Evolutionary conservation across 2,888 invertebrate species (phyloP), one percentile per base, ranked within the genome.

Genomic region (Tinea pellionella): DNA sequence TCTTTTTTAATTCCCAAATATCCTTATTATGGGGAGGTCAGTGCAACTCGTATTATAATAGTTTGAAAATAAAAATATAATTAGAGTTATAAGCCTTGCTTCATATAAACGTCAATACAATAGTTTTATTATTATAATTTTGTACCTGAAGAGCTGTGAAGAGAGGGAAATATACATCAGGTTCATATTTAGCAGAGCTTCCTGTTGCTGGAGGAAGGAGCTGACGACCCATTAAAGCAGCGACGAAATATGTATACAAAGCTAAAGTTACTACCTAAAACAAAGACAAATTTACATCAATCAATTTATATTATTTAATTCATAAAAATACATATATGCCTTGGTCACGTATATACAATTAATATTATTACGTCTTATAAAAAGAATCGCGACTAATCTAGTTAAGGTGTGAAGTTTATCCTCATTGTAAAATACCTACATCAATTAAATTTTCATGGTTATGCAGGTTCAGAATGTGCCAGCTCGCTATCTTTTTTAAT

Each of bases 241-340:
- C 94, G 63, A 96, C 91, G 78, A 97, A 97, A 79, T 96, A 97
- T 8, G 94, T 93, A 77, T 97, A 96, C 61, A 96, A 89, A 11
- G 97, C 95, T 65, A 97, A 81, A 0, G 97, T 97, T 30, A 97
- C 97, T 64, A 97, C 97, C 96, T 97, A 88, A 61, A 83, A 78
- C 2, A 19, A 6, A 37, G 24, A 24, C 2, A 3, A 24, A 3
- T 24, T 6, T 24, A 3, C 24, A 24, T 2, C 2, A 24, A 24
- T 56, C 12, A 13, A 56, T n/a, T n/a, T n/a, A n/a, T 13, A 56
- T 18, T 15, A 16, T 15, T 15, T 53, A 3, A 15, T 15, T 53
- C n/a, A 42, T 42, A 2, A 4, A 42, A 2, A 42, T 42, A 42
- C 7, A 42, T 42, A 8, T 42, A 42, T 2, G 8, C 15, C 7